These are phyloP conservation scores for Micropoecilia bifurca DNA, from an alignment of 2,797 vertebrate species.

Conservation along the genomic window DNA sequence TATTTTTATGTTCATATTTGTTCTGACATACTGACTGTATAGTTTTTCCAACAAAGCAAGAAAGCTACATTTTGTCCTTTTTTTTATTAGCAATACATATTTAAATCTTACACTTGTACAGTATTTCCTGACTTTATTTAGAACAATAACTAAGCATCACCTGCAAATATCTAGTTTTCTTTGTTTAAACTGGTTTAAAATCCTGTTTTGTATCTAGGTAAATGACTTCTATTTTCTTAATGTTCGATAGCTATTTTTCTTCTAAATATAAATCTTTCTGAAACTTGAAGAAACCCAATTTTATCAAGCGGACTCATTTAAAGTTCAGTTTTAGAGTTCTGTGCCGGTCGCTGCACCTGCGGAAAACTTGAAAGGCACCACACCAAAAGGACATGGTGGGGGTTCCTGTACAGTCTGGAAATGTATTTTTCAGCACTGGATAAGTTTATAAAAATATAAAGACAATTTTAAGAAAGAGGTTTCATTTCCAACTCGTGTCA, in stretches of 20 bases:
- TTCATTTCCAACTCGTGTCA: not conserved
- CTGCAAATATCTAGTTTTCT: conserved; percentile 16
- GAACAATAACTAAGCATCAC: not conserved
- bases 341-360: too few species aligned
- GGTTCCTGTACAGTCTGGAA: not conserved
- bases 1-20: conserved; percentile 31
- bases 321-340: not conserved
- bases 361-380: not conserved
- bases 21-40: conserved; percentile 19
- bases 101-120: conserved; percentile 20
- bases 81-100: conserved; percentile 20
- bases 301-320: not conserved
- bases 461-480: not conserved
- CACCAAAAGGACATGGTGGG: not conserved
- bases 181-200: not conserved
- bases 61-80: conserved; percentile 8
- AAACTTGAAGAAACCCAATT: not conserved
- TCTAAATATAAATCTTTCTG: not conserved
- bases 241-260: not conserved
- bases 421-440: not conserved
- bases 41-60: conserved; percentile 8
- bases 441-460: not conserved
- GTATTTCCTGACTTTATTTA: conserved; percentile 1
- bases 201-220: not conserved
- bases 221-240: not conserved